phyloP scores from a whole-genome alignment of 2,888 invertebrate species.

The Acleris laterana region DNA sequence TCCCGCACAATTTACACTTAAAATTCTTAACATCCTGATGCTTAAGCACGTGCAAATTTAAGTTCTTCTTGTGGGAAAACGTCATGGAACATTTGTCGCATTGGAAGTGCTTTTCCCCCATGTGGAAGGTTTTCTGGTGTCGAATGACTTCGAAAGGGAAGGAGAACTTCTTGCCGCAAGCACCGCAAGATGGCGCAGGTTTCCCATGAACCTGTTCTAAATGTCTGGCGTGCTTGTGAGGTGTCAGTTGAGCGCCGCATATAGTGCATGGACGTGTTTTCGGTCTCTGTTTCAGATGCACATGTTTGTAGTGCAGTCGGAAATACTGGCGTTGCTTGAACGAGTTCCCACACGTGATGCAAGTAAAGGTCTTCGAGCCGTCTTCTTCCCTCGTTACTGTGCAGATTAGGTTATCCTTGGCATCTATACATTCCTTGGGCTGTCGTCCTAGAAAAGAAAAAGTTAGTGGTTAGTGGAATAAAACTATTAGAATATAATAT shows the following conservation, averaged over 20 bases:
- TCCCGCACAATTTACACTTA: slow-evolving; percentile 56
- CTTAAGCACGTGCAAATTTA: slow-evolving; percentile 46
- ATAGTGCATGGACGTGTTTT: slow-evolving; percentile 24
- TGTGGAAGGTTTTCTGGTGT: slow-evolving; percentile 55
- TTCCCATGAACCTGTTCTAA: slow-evolving; percentile 31
- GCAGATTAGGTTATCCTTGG: slow-evolving; percentile 33
- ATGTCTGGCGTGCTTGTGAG: slow-evolving; percentile 34
- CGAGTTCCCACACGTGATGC: slow-evolving; percentile 44
- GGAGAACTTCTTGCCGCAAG: slow-evolving; percentile 33
- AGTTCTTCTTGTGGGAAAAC: slow-evolving; percentile 41
- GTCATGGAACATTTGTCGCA: slow-evolving; percentile 50
- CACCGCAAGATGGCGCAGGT: slow-evolving; percentile 31
- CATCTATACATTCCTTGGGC: slow-evolving; percentile 30
- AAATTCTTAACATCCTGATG: slow-evolving; percentile 51
- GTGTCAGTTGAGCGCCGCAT: slow-evolving; percentile 24
- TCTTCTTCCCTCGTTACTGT: slow-evolving; percentile 38
- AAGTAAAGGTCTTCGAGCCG: slow-evolving; percentile 43
- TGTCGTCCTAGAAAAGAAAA: slow-evolving; percentile 32
- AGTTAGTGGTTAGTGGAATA: slow-evolving; percentile 4
- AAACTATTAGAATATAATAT: neutral
- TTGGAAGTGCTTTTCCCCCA: slow-evolving; percentile 53
- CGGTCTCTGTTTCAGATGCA: slow-evolving; percentile 20
- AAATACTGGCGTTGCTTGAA: slow-evolving; percentile 45
- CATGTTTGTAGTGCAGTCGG: slow-evolving; percentile 40
- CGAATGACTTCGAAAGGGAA: slow-evolving; percentile 44